phyloP scores from a whole-genome alignment of 1,140 invertebrate genomes.

The Anagrus nilaparvatae region DNA sequence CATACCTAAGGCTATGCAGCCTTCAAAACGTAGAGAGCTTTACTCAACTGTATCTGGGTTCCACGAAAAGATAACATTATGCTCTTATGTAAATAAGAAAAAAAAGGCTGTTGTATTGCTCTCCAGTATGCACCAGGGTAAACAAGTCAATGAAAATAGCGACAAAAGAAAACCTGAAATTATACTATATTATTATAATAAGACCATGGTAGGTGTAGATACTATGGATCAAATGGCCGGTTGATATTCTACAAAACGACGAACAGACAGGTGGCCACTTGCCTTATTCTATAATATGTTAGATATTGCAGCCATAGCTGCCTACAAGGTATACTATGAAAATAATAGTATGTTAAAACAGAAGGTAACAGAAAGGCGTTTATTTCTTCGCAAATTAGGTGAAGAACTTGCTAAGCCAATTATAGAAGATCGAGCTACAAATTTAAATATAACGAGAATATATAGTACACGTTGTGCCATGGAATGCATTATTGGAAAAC shows the following conservation, averaged over 20 bases:
- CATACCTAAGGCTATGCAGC: slow-evolving; percentile 20
- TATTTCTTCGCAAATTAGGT: slow-evolving; percentile 10
- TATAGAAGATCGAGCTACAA: slow-evolving; percentile 7
- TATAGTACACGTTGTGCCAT: slow-evolving; percentile 6
- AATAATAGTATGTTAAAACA: slow-evolving; percentile 11
- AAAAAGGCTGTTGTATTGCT: slow-evolving; percentile 21
- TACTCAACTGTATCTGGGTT: slow-evolving; percentile 23
- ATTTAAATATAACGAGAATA: slow-evolving; percentile 7
- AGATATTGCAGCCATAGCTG: slow-evolving; percentile 36
- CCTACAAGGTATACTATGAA: slow-evolving; percentile 15
- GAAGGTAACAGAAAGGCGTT: slow-evolving; percentile 10
- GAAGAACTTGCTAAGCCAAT: slow-evolving; percentile 12
- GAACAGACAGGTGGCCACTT: slow-evolving; percentile 42
- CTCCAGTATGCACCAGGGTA: slow-evolving; percentile 20
- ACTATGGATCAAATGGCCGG: slow-evolving; percentile 38
- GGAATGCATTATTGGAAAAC: slow-evolving; percentile 3
- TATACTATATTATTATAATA: slow-evolving; percentile 35
- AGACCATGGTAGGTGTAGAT: slow-evolving; percentile 36
- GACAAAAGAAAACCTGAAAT: slow-evolving; percentile 32
- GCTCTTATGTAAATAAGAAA: slow-evolving; percentile 25
- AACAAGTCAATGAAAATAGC: slow-evolving; percentile 15
- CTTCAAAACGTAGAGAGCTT: slow-evolving; percentile 8
- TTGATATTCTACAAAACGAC: slow-evolving; percentile 40
- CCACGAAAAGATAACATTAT: slow-evolving; percentile 20
- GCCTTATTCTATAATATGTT: slow-evolving; percentile 42